These are phyloP conservation scores for Lepidurus couesii DNA, from an alignment of 1,140 invertebrate genomes.

Conservation along the genomic window DNA sequence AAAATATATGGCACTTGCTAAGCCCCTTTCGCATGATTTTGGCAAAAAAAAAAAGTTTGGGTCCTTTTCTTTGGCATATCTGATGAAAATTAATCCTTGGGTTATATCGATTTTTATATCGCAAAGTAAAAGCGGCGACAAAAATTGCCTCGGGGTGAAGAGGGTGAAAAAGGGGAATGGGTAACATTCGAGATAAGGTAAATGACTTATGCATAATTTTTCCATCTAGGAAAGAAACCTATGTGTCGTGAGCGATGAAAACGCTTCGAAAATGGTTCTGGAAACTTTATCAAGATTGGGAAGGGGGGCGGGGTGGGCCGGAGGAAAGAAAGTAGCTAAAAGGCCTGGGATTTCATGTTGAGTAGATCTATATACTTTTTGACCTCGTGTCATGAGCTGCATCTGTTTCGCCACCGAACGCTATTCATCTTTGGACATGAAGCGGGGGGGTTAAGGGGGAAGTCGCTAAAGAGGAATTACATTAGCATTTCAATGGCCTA, in stretches of 20 bases:
- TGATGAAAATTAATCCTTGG: conserved; percentile 1
- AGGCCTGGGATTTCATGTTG: background rate
- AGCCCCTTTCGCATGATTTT: background rate
- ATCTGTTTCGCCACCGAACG: conserved; percentile 9
- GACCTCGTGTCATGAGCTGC: conserved; percentile 13
- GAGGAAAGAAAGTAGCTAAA: background rate
- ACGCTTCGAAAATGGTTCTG: background rate
- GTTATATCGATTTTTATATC: background rate
- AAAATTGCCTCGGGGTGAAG: background rate
- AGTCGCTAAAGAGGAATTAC: conserved; percentile 19
- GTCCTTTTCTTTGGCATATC: background rate
- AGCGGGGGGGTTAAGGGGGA: background rate
- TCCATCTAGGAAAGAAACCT: background rate
- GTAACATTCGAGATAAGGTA: conserved; percentile 1
- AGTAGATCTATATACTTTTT: conserved; percentile 20
- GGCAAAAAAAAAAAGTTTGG: background rate
- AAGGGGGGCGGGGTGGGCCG: background rate
- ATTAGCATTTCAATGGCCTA: conserved; percentile 15
- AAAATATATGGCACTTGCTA: background rate
- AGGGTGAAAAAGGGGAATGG: background rate
- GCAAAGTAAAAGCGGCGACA: background rate
- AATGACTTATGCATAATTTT: conserved; percentile 22
- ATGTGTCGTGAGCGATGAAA: background rate
- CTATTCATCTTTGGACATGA: conserved; percentile 10
- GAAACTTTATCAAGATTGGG: conserved; percentile 13